These are phyloP conservation scores for Virgularia gustaviana DNA, from an alignment of 92 coral and sea anemone species.

Conservation along the genomic window DNA sequence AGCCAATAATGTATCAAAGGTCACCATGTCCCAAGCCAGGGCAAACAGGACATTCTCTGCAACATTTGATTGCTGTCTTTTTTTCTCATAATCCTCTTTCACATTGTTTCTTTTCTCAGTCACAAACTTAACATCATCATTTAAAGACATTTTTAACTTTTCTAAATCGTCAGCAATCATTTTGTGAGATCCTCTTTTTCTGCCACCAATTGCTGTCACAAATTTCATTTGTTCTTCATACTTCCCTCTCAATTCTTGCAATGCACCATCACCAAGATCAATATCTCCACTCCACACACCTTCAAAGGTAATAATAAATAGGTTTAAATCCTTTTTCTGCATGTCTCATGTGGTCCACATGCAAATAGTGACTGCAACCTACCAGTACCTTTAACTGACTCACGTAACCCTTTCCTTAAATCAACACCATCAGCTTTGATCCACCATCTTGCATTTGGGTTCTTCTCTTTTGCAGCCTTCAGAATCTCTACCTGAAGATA, in stretches of 20 bases:
- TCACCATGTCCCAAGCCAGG: conserved; percentile 41
- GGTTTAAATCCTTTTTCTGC: too few species aligned
- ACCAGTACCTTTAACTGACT: conserved; percentile 30
- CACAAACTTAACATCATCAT: conserved; percentile 2
- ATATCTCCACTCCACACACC: conserved; percentile 42
- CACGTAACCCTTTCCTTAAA: conserved; percentile 35
- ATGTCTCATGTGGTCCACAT: too few species aligned
- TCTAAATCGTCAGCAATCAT: neutral
- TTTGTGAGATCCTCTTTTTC: neutral
- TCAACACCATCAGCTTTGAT: conserved; percentile 43
- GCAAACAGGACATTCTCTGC: conserved; percentile 30
- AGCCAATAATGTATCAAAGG: conserved; percentile 17
- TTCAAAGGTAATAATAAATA: too few species aligned
- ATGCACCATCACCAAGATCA: conserved; percentile 38
- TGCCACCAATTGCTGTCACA: neutral
- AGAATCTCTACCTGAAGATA: conserved; percentile 21
- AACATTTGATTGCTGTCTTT: conserved; percentile 2
- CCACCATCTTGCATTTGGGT: conserved; percentile 48
- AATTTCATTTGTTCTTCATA: conserved; percentile 6
- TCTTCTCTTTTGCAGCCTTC: conserved; percentile 25
- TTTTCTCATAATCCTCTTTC: conserved; percentile 30
- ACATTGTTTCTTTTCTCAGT: conserved; percentile 14
- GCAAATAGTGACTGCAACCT: too few species aligned
- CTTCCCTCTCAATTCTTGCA: conserved; percentile 8
- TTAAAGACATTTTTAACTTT: neutral